Evolutionary conservation across 1,140 invertebrate species (phyloP).

Genomic region (Drosophila nigrodunni): DNA sequence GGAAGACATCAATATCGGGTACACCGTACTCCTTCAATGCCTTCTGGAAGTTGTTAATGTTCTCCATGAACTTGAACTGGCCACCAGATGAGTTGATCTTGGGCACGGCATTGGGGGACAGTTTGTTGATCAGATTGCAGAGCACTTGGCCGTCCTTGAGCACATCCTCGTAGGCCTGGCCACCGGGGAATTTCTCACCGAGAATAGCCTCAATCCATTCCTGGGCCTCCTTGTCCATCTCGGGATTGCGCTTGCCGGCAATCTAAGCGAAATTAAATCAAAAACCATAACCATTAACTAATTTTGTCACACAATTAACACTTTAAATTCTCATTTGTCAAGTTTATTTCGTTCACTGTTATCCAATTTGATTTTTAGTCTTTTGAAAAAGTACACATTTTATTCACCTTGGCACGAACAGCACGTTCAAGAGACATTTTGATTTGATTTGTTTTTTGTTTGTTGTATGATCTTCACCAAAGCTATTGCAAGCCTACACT

Average conservation of each 20-base stretch:
- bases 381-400: slow-evolving; percentile 5
- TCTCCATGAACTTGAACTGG: slow-evolving; percentile 98
- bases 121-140: slow-evolving; percentile 96
- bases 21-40: slow-evolving; percentile 95
- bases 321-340: slow-evolving; percentile 29
- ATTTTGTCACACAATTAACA: slow-evolving; percentile 1
- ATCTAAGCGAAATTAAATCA: slow-evolving; percentile 86
- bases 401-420: slow-evolving; percentile 88
- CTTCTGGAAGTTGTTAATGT: slow-evolving; percentile 97
- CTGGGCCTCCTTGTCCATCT: slow-evolving; percentile 94
- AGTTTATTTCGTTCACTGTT: slow-evolving; percentile 10
- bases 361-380: slow-evolving; percentile 1
- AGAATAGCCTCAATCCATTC: slow-evolving; percentile 96
- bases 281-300: slow-evolving; percentile 22
- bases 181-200: slow-evolving; percentile 93
- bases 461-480: slow-evolving; percentile 72
- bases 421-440: slow-evolving; percentile 88
- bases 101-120: slow-evolving; percentile 91
- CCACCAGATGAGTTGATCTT: slow-evolving; percentile 95
- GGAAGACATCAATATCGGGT: slow-evolving; percentile 96
- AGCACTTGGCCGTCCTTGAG: slow-evolving; percentile 94
- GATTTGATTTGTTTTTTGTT: slow-evolving; percentile 47
- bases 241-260: slow-evolving; percentile 94
- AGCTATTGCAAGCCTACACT: slow-evolving; percentile 71
- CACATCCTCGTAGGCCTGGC: slow-evolving; percentile 91